A percentile compares a stretch with the other conserved stretches of the same genome.
Evolutionary conservation across 2,888 invertebrate species (phyloP).

Genomic region (Drosophila incognita): DNA sequence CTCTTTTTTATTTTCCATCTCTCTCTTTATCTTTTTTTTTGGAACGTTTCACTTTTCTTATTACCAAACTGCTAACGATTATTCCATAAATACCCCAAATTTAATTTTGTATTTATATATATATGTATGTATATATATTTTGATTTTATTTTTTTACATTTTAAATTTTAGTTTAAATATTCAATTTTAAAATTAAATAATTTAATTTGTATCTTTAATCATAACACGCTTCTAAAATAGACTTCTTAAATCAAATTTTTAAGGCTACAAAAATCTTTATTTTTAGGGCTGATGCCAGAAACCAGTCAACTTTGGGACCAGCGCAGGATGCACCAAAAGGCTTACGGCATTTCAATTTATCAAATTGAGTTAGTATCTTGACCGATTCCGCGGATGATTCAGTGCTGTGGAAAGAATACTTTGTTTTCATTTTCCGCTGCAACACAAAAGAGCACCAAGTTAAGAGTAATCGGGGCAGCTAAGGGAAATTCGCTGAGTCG

Average conservation of each 20-base stretch:
- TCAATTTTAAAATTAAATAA: neutral
- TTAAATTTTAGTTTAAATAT: neutral
- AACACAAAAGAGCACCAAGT: conserved; percentile 3
- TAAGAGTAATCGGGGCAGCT: conserved; percentile 38
- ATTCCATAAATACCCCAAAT: too few species aligned
- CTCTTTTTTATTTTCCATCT: neutral
- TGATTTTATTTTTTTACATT: neutral
- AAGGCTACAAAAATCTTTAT: neutral
- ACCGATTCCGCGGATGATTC: conserved; percentile 58
- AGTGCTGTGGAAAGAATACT: conserved; percentile 22
- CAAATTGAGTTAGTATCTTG: conserved; percentile 69
- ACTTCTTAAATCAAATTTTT: neutral
- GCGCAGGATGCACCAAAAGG: conserved; percentile 1
- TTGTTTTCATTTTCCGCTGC: conserved; percentile 12
- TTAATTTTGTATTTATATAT: too few species aligned
- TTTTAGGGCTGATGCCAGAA: neutral
- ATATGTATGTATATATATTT: neutral
- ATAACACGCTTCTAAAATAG: neutral
- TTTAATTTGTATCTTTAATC: neutral
- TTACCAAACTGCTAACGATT: neutral
- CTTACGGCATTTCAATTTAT: conserved; percentile 34
- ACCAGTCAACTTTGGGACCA: neutral
- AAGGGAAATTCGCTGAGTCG: conserved; percentile 58
- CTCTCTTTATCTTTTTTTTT: neutral
- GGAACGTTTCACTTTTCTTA: neutral